Percentiles rank a stretch among this genome's conserved stretches.
phyloP scores from a whole-genome alignment of 2,888 invertebrate genomes.

The Amphipyra berbera region DNA sequence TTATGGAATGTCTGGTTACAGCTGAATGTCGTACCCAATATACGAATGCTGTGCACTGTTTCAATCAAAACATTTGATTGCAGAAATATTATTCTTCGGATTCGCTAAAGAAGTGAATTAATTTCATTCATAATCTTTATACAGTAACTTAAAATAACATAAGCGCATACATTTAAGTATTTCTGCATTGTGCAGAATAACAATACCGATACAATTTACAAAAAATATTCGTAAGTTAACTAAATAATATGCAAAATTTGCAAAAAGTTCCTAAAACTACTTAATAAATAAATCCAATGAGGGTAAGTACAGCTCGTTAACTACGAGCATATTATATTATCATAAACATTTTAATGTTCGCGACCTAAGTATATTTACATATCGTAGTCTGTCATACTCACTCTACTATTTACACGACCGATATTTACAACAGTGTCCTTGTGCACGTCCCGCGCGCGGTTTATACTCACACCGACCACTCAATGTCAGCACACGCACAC shows the following conservation, averaged over 20 bases:
- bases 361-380: constrained; percentile 78
- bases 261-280: constrained; percentile 79
- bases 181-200: constrained; percentile 90
- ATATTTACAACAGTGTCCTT: constrained; percentile 79
- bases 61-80: constrained; percentile 70
- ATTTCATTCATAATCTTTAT: constrained; percentile 75
- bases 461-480: constrained; percentile 55
- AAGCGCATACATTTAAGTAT: constrained; percentile 90
- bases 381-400: constrained; percentile 68
- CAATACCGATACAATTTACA: constrained; percentile 90
- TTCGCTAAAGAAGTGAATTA: constrained; percentile 75
- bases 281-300: constrained; percentile 86
- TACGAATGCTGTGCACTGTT: constrained; percentile 64
- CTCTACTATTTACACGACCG: constrained; percentile 79
- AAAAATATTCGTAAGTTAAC: constrained; percentile 83
- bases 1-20: constrained; percentile 85
- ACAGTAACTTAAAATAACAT: constrained; percentile 85
- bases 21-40: constrained; percentile 55
- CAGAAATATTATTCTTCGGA: constrained; percentile 72
- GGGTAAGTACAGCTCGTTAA: constrained; percentile 69
- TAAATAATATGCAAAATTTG: constrained; percentile 81
- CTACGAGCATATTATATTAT: constrained; percentile 69
- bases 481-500: constrained; percentile 62
- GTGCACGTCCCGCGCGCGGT: constrained; percentile 84
- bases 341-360: constrained; percentile 72